These are phyloP conservation scores for Antechinus flavipes DNA, from an alignment of 2,113 vertebrate species.

Conservation along the genomic window DNA sequence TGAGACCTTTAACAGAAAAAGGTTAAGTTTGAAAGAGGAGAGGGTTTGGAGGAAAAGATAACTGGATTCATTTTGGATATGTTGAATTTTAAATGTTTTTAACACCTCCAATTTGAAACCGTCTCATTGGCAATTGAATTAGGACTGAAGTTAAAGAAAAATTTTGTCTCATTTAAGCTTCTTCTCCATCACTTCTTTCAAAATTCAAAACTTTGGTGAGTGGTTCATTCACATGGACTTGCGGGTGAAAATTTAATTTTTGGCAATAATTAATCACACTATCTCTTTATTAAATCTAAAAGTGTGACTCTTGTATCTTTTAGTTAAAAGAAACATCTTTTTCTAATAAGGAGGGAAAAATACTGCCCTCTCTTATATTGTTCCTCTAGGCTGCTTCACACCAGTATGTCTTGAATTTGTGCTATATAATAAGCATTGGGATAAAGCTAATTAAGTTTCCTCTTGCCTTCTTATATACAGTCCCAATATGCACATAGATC, in stretches of 20 bases:
- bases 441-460: slow-evolving; percentile 39
- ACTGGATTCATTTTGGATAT: not conserved
- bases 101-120: not conserved
- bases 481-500: slow-evolving; percentile 14
- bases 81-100: not conserved
- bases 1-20: not conserved
- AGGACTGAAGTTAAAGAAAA: not conserved
- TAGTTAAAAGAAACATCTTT: slow-evolving; percentile 17
- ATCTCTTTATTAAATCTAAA: slow-evolving; percentile 9
- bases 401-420: slow-evolving; percentile 4
- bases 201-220: slow-evolving; percentile 22
- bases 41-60: not conserved
- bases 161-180: not conserved
- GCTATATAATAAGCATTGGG: slow-evolving; percentile 28
- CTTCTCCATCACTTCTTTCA: slow-evolving; percentile 32
- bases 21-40: not conserved
- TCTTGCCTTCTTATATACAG: slow-evolving; percentile 40
- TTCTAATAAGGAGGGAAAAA: not conserved
- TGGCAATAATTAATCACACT: slow-evolving; percentile 13
- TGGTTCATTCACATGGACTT: not conserved
- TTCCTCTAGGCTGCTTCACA: not conserved
- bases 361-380: not conserved
- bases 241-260: not conserved
- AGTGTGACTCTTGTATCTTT: slow-evolving; percentile 7
- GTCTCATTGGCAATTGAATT: not conserved